Conservation (phyloP, 2,797 vertebrate species). For the Caiman crocodilus region DNA sequence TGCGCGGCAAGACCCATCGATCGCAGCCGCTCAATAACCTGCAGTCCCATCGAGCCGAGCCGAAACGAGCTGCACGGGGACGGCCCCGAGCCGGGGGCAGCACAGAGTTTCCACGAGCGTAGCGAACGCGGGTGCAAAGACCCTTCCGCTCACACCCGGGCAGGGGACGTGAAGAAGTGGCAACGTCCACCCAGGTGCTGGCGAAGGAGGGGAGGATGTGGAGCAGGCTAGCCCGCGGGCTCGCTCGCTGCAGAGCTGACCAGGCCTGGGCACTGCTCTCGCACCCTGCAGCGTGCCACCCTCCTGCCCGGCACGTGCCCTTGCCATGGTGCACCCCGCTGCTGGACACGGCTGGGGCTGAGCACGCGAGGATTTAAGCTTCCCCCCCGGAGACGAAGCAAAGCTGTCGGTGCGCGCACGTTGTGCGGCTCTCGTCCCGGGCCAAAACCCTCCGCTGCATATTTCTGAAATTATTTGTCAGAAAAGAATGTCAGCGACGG, state of each 20-base stretch:
- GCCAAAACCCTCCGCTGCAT: constrained; percentile 70
- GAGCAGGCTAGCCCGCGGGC: no score
- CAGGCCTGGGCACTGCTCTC: neutral
- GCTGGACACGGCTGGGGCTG: neutral
- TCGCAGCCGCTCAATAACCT: neutral
- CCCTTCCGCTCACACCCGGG: neutral
- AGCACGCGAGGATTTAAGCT: constrained; percentile 65
- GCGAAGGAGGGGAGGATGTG: neutral
- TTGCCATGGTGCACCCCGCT: neutral
- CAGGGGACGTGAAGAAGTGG: no score
- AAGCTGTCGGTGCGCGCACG: constrained; percentile 56
- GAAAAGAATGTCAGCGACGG: constrained; percentile 71
- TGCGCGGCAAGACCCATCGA: neutral
- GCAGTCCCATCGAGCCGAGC: neutral
- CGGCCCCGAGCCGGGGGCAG: no score
- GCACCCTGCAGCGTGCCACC: accelerated
- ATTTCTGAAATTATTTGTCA: constrained; percentile 74
- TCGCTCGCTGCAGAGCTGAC: no score
- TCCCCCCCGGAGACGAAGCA: constrained; percentile 22
- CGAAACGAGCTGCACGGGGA: neutral
- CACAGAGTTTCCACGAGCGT: neutral
- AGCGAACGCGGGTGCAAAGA: neutral
- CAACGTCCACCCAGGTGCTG: neutral
- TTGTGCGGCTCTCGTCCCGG: constrained; percentile 50
- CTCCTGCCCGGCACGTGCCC: accelerated